phyloP scores from a whole-genome alignment of 2,797 vertebrate species.

The Trematomus bernacchii region DNA sequence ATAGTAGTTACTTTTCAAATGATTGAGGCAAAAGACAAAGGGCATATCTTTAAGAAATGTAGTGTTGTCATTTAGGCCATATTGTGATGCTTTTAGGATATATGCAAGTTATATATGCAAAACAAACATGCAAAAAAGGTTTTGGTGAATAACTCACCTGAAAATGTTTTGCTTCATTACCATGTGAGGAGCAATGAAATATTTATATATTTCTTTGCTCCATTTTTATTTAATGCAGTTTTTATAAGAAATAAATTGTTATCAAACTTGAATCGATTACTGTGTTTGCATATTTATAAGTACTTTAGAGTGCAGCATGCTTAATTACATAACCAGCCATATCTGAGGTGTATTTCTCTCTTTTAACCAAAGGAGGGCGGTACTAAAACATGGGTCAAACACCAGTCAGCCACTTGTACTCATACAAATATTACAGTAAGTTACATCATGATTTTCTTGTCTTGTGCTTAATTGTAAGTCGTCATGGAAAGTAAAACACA shows the following conservation, averaged over 20 bases:
- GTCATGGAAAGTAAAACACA: slow-evolving; percentile 39
- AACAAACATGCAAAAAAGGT: slow-evolving; percentile 56
- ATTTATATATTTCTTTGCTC: slow-evolving; percentile 76
- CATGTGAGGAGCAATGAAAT: slow-evolving; percentile 57
- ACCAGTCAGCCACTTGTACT: slow-evolving; percentile 15
- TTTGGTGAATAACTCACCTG: slow-evolving; percentile 33
- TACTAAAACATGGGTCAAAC: slow-evolving; percentile 47
- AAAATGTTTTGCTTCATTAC: slow-evolving; percentile 54
- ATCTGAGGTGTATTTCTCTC: slow-evolving; percentile 49
- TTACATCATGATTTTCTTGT: slow-evolving; percentile 34
- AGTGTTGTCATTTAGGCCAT: slow-evolving; percentile 48
- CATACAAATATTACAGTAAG: slow-evolving; percentile 19
- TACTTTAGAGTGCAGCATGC: background rate
- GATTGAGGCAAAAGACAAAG: slow-evolving; percentile 59
- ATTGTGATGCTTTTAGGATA: slow-evolving; percentile 68
- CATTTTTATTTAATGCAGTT: slow-evolving; percentile 77
- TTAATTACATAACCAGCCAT: background rate
- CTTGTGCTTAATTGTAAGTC: slow-evolving; percentile 10
- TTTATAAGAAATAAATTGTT: slow-evolving; percentile 80
- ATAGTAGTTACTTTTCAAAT: slow-evolving; percentile 38
- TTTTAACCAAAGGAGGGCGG: slow-evolving; percentile 65
- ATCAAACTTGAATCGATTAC: slow-evolving; percentile 59
- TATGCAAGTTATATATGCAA: slow-evolving; percentile 70
- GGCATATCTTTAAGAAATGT: slow-evolving; percentile 52
- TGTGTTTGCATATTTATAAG: slow-evolving; percentile 30